phyloP scores from a whole-genome alignment of 1,140 invertebrate species.

The Diabrotica virgifera region DNA sequence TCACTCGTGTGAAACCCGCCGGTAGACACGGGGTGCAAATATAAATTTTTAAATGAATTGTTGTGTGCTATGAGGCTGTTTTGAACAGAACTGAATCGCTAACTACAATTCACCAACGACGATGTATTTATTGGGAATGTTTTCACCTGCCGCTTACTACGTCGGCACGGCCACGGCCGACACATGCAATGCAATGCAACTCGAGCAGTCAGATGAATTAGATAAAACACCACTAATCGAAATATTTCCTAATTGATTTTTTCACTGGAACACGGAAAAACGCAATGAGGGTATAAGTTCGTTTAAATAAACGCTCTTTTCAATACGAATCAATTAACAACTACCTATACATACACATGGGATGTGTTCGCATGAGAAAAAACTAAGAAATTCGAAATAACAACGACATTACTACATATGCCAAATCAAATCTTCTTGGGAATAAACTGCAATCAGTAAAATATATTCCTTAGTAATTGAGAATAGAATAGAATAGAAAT shows the following conservation, averaged over 20 bases:
- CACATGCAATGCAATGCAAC: neutral
- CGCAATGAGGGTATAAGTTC: neutral
- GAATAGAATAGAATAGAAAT: no score
- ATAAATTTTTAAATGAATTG: neutral
- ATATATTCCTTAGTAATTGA: no score
- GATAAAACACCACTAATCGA: neutral
- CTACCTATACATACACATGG: neutral
- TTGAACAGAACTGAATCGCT: neutral
- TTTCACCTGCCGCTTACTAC: neutral
- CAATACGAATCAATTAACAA: constrained; percentile 7
- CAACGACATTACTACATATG: no score
- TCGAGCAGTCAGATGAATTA: neutral
- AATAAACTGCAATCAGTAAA: no score
- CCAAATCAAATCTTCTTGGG: no score
- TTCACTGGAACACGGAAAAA: neutral
- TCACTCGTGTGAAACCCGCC: neutral
- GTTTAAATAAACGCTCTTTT: neutral
- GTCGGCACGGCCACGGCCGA: neutral
- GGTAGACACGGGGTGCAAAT: neutral
- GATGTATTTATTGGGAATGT: neutral
- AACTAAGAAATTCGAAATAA: no score
- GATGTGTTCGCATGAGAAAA: no score
- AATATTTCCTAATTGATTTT: constrained; percentile 1
- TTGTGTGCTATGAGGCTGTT: neutral
- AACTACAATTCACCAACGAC: neutral